Percentiles rank a stretch among this genome's conserved stretches.
phyloP scores from a whole-genome alignment of 2,797 vertebrate species.

The Eulemur albifrons region DNA sequence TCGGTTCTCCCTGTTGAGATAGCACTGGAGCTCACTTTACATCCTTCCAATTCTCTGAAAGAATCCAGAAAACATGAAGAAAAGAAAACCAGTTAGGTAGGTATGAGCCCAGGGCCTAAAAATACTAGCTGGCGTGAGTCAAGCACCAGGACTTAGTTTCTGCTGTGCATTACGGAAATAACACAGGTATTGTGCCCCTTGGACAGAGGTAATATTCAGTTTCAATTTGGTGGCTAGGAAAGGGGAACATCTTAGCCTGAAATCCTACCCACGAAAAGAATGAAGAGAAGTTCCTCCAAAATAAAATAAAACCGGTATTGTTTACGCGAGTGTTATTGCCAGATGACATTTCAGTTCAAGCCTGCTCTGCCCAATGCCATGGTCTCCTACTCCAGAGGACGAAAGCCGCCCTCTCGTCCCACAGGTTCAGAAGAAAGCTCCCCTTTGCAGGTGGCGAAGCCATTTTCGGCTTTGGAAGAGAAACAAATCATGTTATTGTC shows the following conservation, averaged over 20 bases:
- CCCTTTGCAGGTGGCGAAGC: conserved; percentile 21
- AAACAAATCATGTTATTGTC: conserved; percentile 65
- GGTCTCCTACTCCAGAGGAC: not conserved
- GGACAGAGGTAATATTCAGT: not conserved
- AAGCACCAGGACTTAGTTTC: not conserved
- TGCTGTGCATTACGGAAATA: conserved; percentile 21
- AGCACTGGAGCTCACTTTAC: not conserved
- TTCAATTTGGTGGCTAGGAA: not conserved
- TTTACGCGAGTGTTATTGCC: not conserved
- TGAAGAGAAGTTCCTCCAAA: conserved; percentile 7
- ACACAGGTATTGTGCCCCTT: not conserved
- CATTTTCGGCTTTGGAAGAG: conserved; percentile 33
- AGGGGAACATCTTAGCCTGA: not conserved
- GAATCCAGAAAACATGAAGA: not conserved
- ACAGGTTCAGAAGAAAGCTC: conserved; percentile 51
- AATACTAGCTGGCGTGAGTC: not conserved
- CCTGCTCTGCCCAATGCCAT: not conserved
- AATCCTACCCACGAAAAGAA: not conserved
- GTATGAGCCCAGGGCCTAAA: not conserved
- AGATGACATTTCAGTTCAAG: not conserved
- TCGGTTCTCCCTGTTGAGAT: not conserved
- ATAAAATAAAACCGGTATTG: conserved; percentile 24
- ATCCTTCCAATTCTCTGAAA: not conserved
- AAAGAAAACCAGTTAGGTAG: not conserved
- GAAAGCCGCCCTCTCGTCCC: not conserved